Evolutionary conservation across 1,140 invertebrate species (phyloP), one percentile per base, ranked within the genome.

Genomic region (Drosophila suzukii): DNA sequence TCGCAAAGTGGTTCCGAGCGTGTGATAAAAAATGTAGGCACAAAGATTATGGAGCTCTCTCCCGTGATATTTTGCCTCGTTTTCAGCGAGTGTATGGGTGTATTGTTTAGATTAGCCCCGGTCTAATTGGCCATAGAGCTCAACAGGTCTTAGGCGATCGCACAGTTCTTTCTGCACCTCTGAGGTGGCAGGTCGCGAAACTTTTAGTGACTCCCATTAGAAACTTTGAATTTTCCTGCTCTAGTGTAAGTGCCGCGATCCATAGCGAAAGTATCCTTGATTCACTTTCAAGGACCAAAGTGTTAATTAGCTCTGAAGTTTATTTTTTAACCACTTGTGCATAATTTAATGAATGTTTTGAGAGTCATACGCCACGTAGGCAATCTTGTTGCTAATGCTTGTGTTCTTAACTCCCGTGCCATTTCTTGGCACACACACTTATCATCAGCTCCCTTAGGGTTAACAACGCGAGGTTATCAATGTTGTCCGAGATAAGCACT

Each of bases 81-180:
- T 24, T 60, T 46, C 17, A 20, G 38, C 46, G 32, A 43, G 46
- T 47, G 30, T 49, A 50, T 75, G 51, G 50, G 57, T 55, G 59
- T 32, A 54, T 65, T 55, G 76, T 86, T 81, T 89, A 86, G 83
- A 86, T 86, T 86, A 86, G 85, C 83, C 58, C 50, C 68, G 50
- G 57, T 72, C 75, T 76, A 88, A 86, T 88, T 88, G 82, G 83
- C 65, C 58, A 82, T 72, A 15, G 70, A 79, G 76, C 83, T 80
- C 60, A 59, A 53, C 63, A 47, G 44, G 50, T 73, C 75, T 76
- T 49, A 76, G 62, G 75, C 70, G 72, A 79, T 83, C 72, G 76
- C 75, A 79, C 83, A 86, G 83, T 86, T 61, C 60, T 58, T 59
- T 70, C 47, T 70, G 79, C 75, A 46, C 71, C 83, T 76, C 72